Evolutionary conservation across 2,888 invertebrate genomes (phyloP).

Genomic region (Pterobdella sp.): DNA sequence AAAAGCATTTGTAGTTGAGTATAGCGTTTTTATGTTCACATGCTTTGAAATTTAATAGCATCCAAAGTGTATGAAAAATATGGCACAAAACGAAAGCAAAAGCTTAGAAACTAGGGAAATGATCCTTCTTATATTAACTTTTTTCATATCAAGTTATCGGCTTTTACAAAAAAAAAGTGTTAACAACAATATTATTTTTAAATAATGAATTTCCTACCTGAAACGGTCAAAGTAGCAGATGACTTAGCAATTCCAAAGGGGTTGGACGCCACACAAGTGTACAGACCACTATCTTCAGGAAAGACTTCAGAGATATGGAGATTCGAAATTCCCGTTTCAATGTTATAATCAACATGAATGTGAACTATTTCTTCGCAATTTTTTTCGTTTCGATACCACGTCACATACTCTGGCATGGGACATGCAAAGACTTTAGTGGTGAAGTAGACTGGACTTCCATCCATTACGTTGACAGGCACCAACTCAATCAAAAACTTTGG

Average conservation of each 20-base stretch:
- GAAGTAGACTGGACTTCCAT: slow-evolving; percentile 47
- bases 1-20: no score
- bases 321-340: slow-evolving; percentile 24
- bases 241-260: slow-evolving; percentile 50
- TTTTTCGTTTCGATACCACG: slow-evolving; percentile 84
- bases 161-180: no score
- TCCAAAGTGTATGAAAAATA: no score
- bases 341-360: slow-evolving; percentile 18
- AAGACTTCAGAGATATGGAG: slow-evolving; percentile 75
- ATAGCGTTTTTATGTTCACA: no score
- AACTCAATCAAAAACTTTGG: slow-evolving; percentile 37
- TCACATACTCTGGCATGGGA: slow-evolving; percentile 81
- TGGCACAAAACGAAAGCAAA: background rate
- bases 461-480: slow-evolving; percentile 41
- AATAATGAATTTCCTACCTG: slow-evolving; percentile 20
- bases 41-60: no score
- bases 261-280: slow-evolving; percentile 84
- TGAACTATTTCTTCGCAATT: slow-evolving; percentile 21
- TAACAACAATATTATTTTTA: background rate
- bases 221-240: slow-evolving; percentile 21
- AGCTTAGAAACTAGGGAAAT: background rate
- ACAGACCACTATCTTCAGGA: slow-evolving; percentile 76
- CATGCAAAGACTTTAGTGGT: slow-evolving; percentile 55
- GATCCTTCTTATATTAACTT: no score
- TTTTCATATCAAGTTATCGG: no score